Evolutionary conservation across 2,888 invertebrate species (phyloP).

Genomic region (Lypha dubia): DNA sequence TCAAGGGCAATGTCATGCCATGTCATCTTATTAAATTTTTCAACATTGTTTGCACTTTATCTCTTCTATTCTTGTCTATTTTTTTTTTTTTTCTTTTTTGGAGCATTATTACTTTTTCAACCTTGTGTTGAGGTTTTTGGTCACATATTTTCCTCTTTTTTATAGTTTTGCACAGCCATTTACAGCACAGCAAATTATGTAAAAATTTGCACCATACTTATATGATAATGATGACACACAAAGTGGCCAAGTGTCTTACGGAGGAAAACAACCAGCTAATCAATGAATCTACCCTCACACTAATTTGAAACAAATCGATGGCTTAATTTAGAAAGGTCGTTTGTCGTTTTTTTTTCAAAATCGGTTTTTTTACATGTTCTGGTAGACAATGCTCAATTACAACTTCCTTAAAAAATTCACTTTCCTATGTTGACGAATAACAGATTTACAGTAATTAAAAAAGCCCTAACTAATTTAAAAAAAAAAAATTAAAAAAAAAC

Average conservation of each 20-base stretch:
- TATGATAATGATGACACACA: not conserved
- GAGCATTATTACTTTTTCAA: slow-evolving; percentile 38
- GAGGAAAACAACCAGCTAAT: slow-evolving; percentile 12
- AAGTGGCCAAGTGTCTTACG: slow-evolving; percentile 20
- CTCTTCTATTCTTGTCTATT: not conserved
- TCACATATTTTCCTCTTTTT: slow-evolving; percentile 14
- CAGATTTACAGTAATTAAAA: too few species aligned
- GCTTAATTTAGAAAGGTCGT: too few species aligned
- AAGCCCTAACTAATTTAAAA: too few species aligned
- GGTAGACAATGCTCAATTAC: too few species aligned
- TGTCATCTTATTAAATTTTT: slow-evolving; percentile 18
- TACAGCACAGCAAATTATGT: too few species aligned
- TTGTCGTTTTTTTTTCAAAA: too few species aligned
- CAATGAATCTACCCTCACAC: slow-evolving; percentile 50
- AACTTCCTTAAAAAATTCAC: too few species aligned
- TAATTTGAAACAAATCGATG: slow-evolving; percentile 53
- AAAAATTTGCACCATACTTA: slow-evolving; percentile 21
- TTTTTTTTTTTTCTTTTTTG: not conserved
- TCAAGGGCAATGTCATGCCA: slow-evolving; percentile 53
- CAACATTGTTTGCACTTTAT: slow-evolving; percentile 6
- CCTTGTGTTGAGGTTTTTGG: slow-evolving; percentile 14
- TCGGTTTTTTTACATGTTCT: too few species aligned
- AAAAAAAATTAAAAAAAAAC: too few species aligned
- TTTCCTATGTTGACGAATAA: too few species aligned
- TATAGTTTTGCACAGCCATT: not conserved